A percentile compares a stretch with the other conserved stretches of the same genome.
Evolutionary conservation across 2,113 vertebrate species (phyloP).

Genomic region (Atlantisia rogersi): DNA sequence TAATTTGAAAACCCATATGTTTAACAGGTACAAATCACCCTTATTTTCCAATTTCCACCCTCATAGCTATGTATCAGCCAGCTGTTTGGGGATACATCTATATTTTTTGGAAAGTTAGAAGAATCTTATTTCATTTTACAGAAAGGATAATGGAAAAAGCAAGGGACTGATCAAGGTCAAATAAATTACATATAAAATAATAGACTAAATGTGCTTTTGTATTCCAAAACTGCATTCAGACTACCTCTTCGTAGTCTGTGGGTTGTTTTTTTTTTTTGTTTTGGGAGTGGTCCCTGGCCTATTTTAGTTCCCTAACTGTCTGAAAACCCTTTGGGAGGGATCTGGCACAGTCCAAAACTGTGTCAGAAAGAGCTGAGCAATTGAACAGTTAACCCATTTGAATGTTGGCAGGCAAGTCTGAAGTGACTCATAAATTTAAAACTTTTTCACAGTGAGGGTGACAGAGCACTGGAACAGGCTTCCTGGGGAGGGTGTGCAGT

Average conservation of each 20-base stretch:
- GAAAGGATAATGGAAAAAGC: not conserved
- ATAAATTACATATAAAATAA: not conserved
- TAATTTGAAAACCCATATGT: not conserved
- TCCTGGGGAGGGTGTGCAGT: too few species aligned
- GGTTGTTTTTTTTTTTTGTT: too few species aligned
- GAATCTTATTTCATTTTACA: not conserved
- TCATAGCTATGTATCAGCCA: not conserved
- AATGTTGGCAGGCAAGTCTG: not conserved
- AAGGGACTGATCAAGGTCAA: not conserved
- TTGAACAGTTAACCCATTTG: not conserved
- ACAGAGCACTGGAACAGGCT: too few species aligned
- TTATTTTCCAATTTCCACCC: not conserved
- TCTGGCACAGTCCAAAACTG: not conserved
- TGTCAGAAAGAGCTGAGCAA: not conserved
- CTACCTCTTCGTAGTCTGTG: not conserved
- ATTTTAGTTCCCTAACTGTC: not conserved
- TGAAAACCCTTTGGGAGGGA: not conserved
- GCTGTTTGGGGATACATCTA: not conserved
- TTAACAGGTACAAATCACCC: conserved; percentile 17
- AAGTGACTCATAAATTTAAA: not conserved
- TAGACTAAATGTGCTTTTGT: not conserved
- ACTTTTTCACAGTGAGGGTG: too few species aligned
- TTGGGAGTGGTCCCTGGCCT: not conserved
- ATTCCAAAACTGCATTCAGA: not conserved
- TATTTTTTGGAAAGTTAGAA: not conserved